Evolutionary conservation across 2,113 vertebrate species (phyloP).

Genomic region (Sorex araneus): DNA sequence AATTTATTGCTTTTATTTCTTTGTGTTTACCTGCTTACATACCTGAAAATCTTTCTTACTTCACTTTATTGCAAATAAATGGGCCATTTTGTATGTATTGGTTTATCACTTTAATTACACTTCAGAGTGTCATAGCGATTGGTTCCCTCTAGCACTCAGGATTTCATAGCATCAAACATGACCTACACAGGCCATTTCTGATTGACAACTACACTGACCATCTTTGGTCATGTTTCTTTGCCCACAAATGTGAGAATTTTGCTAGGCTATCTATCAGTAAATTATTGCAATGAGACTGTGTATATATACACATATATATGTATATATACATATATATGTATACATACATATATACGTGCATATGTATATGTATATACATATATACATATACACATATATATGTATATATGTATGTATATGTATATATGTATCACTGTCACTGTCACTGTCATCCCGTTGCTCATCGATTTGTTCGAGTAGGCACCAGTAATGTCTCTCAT

Average conservation of each 20-base stretch:
- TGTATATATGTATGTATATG: too few relatives aligned
- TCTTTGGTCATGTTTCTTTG: background rate
- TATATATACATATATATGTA: too few relatives aligned
- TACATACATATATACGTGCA: too few relatives aligned
- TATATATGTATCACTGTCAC: too few relatives aligned
- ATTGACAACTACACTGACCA: background rate
- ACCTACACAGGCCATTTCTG: background rate
- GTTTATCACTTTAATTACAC: background rate
- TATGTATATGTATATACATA: too few relatives aligned
- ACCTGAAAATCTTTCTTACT: background rate
- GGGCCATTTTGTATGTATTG: background rate
- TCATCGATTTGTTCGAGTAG: too few relatives aligned
- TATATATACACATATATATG: too few relatives aligned
- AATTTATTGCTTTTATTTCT: background rate
- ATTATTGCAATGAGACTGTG: background rate
- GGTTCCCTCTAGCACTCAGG: background rate
- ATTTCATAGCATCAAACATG: background rate
- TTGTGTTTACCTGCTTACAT: background rate
- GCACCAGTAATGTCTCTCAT: too few relatives aligned
- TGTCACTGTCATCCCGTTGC: too few relatives aligned
- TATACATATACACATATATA: too few relatives aligned
- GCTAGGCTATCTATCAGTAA: background rate
- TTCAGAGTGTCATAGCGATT: background rate
- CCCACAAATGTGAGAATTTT: constrained; percentile 12
- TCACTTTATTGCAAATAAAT: background rate